Base-by-base conservation (phyloP, 2,797 vertebrate genomes). In the Microcaecilia unicolor region DNA sequence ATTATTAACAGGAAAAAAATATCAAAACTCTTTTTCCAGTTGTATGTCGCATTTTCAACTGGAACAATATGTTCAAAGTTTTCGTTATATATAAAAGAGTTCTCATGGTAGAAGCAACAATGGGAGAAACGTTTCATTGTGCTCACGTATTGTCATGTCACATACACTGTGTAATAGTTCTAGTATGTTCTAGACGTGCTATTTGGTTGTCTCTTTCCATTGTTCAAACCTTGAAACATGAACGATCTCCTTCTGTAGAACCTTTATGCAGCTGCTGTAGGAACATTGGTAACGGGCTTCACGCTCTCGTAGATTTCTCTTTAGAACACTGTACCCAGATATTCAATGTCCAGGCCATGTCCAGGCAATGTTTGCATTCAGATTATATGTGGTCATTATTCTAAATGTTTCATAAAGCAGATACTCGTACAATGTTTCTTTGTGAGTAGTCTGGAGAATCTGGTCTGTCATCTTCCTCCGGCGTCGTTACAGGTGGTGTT, bases 381-480 rank as follows among this genome's bases (percentile, higher is more conserved):
- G 25, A 51, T 70, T 65, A 37, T 58, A 58, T 58, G 45, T 58
- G 59, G 66, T 71, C 58, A 55, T 52, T 50, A 41, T 50, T 52
- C 33, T 44, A 48, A 41, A 25, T 55, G 38, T 72, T 88, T 89
- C 92, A 98, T 74, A 98, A 86, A 10, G 93, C 89, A 3, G 94
- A 97, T 50, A 95, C 91, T 70, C 89, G 80, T 57, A 98, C 90
- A 31, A 93, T 84, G 75, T 89, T 93, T 69, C 85, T 72, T 67
- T 86, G 92, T 3, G 79, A 81, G 51, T 84, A 91, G 52, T 87
- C 75, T 0, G 73, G 71, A 49, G 86, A 84, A 37, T 82, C 73
- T 38, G 85, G 67, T 69, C 87, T 86, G 29, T 84, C 68, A 1
- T 86, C 83, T 41, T 81, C 84, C 51, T 88, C 85, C 0, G 85